Conservation (phyloP, 2,113 vertebrate species). For the Nesoenas mayeri region DNA sequence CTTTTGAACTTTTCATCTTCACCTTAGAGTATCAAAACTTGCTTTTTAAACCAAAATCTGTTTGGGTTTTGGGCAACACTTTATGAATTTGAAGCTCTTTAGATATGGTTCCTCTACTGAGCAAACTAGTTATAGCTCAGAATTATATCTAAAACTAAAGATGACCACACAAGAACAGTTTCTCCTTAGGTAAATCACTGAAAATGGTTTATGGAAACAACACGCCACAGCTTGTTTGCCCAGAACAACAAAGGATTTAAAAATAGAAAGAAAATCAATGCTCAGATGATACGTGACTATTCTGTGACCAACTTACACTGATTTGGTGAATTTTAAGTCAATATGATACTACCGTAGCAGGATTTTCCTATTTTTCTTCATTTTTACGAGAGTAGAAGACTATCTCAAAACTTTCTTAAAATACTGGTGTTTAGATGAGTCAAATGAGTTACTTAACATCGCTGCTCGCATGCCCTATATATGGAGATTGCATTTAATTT, state of each 20-base stretch:
- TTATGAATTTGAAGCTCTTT: neutral
- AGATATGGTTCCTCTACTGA: neutral
- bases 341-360: fast-evolving
- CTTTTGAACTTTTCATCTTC: neutral
- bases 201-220: neutral
- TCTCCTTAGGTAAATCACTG: neutral
- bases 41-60: neutral
- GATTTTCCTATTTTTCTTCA: neutral
- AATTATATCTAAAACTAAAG: neutral
- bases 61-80: neutral
- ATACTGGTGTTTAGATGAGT: neutral
- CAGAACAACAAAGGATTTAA: neutral
- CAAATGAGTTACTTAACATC: neutral
- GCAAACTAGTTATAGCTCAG: neutral
- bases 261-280: neutral
- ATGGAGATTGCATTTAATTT: neutral
- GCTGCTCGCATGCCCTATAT: neutral
- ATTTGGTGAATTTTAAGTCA: neutral
- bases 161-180: neutral
- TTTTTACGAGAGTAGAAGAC: neutral
- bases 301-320: neutral
- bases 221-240: neutral
- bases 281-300: fast-evolving
- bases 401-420: neutral
- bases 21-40: neutral